Evolutionary conservation across 2,888 invertebrate species (phyloP).

Genomic region (Troides oblongomaculatus): DNA sequence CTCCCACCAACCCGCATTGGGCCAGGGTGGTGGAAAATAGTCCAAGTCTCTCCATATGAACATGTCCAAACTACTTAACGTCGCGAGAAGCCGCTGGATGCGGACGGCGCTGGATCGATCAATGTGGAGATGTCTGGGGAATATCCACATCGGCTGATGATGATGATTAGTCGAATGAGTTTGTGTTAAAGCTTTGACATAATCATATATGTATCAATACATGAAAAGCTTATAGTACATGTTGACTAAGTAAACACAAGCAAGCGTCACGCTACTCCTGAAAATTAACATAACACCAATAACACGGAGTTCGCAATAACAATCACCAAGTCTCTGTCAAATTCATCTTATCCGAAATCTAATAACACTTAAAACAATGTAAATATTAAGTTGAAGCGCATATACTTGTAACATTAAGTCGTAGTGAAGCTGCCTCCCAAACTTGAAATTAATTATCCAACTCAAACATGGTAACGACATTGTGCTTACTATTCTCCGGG

Average conservation of each 20-base stretch:
- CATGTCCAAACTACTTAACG: too few relatives aligned
- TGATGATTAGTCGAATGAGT: too few relatives aligned
- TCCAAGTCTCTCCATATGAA: too few relatives aligned
- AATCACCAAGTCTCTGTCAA: conserved; percentile 5
- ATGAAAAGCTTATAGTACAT: background rate
- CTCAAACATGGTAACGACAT: background rate
- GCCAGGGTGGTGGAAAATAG: too few relatives aligned
- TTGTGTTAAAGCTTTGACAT: too few relatives aligned
- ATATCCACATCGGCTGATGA: too few relatives aligned
- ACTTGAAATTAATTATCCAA: conserved; percentile 13
- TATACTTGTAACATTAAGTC: conserved; percentile 8
- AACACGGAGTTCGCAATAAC: conserved; percentile 9
- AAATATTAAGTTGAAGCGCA: conserved; percentile 19
- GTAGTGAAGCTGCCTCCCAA: background rate
- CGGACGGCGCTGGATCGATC: too few relatives aligned
- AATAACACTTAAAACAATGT: conserved; percentile 21
- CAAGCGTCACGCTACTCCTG: background rate
- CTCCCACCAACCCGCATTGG: too few relatives aligned
- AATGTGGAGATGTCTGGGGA: too few relatives aligned
- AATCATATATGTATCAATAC: background rate
- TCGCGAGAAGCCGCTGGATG: too few relatives aligned
- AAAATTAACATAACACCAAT: conserved; percentile 10
- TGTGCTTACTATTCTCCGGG: background rate
- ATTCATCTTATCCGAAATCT: conserved; percentile 11
- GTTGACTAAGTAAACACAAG: background rate